These are phyloP conservation scores for Desmophyllum pertusum DNA, from an alignment of 92 coral and sea anemone genomes.

Conservation along the genomic window DNA sequence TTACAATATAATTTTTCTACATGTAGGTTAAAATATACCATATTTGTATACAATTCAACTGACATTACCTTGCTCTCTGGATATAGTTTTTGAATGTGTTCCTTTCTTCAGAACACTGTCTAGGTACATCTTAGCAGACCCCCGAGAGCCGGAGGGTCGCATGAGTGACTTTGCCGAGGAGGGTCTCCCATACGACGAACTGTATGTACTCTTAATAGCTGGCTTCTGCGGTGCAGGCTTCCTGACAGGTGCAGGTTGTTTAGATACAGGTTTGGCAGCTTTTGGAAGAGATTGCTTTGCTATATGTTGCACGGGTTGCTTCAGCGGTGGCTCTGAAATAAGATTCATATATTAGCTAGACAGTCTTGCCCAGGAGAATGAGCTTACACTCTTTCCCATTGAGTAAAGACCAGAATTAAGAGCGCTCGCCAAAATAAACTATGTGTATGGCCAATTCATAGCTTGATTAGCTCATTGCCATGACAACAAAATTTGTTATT, in stretches of 20 bases:
- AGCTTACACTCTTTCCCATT: too few species aligned
- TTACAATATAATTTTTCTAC: too few species aligned
- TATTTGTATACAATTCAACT: too few species aligned
- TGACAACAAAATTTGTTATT: too few species aligned
- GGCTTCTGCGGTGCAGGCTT: constrained; percentile 35
- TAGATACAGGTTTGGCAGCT: constrained; percentile 34
- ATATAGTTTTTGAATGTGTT: neutral
- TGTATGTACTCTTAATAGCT: constrained; percentile 48
- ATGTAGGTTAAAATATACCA: too few species aligned
- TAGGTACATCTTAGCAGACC: constrained; percentile 31
- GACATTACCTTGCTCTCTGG: neutral
- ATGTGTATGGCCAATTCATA: too few species aligned
- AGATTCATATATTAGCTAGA: too few species aligned
- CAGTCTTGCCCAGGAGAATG: too few species aligned
- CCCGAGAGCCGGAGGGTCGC: constrained; percentile 15
- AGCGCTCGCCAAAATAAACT: too few species aligned
- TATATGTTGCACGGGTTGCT: neutral
- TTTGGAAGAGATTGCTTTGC: constrained; percentile 31
- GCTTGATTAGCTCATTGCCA: too few species aligned
- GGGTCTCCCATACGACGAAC: constrained; percentile 42
- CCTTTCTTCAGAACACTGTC: constrained; percentile 33
- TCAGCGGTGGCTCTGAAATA: constrained; percentile 6
- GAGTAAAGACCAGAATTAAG: too few species aligned
- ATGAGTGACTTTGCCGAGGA: constrained; percentile 31
- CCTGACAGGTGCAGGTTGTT: neutral